phyloP scores from a whole-genome alignment of 1,140 invertebrate genomes.

The Ephestia elutella region DNA sequence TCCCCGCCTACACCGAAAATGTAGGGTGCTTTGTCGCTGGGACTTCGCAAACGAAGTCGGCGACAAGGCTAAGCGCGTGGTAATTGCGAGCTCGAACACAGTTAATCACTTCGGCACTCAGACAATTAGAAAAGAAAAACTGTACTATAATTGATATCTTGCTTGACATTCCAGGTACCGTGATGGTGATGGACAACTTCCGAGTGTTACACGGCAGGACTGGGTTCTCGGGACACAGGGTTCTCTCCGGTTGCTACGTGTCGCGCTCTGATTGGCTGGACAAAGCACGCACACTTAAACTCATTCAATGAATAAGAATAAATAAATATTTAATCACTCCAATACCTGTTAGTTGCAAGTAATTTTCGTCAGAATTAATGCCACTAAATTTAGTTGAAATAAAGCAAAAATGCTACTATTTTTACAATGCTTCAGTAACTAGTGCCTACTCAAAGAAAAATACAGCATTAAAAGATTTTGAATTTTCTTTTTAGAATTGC shows the following conservation, averaged over 20 bases:
- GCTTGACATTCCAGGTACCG: constrained; percentile 46
- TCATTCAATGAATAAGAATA: constrained; percentile 41
- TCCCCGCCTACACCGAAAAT: no score
- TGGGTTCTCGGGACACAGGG: constrained; percentile 77
- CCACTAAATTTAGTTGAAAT: no score
- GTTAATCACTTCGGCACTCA: no score
- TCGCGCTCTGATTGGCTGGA: constrained; percentile 78
- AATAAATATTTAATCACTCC: not conserved
- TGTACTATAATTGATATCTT: no score
- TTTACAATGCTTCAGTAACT: no score
- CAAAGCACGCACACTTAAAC: constrained; percentile 68
- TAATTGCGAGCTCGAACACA: no score
- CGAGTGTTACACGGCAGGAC: constrained; percentile 82
- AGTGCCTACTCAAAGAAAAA: no score
- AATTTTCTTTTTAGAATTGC: not conserved
- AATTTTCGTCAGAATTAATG: not conserved
- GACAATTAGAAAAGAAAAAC: no score
- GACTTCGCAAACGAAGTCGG: no score
- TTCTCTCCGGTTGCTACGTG: constrained; percentile 77
- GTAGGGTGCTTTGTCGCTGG: no score
- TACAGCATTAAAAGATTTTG: not conserved
- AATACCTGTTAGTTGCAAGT: not conserved
- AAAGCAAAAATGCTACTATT: no score
- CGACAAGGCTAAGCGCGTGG: no score
- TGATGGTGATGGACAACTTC: constrained; percentile 86